phyloP scores from a whole-genome alignment of 1,140 invertebrate genomes.

The Aricia agestis region DNA sequence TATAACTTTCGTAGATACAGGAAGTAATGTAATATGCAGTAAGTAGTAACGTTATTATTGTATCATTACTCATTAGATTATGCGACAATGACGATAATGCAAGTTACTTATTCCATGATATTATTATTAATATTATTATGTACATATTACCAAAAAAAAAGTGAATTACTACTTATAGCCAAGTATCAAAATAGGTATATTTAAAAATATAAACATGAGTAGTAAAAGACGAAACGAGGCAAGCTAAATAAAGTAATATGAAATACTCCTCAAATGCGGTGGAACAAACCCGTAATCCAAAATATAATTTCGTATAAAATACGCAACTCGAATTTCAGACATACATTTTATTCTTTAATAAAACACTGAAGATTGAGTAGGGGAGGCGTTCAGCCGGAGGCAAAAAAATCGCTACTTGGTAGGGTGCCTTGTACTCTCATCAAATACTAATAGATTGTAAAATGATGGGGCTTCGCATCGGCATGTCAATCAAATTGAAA shows the following conservation, averaged over 20 bases:
- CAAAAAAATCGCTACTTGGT: slow-evolving; percentile 8
- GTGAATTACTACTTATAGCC: too few relatives aligned
- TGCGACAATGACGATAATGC: too few relatives aligned
- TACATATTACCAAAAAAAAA: too few relatives aligned
- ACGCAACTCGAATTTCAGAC: background rate
- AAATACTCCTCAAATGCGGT: background rate
- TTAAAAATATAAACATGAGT: too few relatives aligned
- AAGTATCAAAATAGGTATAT: background rate
- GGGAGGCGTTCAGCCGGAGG: slow-evolving; percentile 4
- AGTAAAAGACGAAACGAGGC: too few relatives aligned
- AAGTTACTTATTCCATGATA: too few relatives aligned
- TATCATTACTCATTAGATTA: background rate
- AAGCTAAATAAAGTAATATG: background rate
- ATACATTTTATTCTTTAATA: slow-evolving; percentile 24
- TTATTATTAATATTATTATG: too few relatives aligned
- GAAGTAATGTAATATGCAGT: background rate
- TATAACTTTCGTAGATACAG: background rate
- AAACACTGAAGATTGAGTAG: slow-evolving; percentile 13
- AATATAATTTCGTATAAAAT: slow-evolving; percentile 1
- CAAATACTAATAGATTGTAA: slow-evolving; percentile 11
- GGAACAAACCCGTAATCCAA: background rate
- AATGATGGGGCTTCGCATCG: slow-evolving; percentile 3
- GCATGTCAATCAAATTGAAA: slow-evolving; percentile 15
- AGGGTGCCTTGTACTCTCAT: slow-evolving; percentile 9
- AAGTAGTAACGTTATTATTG: background rate